phyloP scores from a whole-genome alignment of 2,888 invertebrate species.

The Meta bourneti region DNA sequence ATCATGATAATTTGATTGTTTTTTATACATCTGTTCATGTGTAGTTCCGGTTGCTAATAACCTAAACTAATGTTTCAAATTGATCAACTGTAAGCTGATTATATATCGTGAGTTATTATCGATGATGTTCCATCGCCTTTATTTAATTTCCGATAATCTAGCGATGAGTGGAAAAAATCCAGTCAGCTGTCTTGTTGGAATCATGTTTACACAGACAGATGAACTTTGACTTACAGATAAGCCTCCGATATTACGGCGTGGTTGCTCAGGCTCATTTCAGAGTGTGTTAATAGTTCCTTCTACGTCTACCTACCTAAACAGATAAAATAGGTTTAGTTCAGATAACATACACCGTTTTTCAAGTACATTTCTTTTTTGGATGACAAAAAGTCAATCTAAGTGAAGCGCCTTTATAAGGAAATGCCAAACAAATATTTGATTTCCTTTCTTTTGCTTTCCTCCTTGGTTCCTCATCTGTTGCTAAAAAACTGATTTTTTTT shows the following conservation, averaged over 20 bases:
- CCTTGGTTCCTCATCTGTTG: no score
- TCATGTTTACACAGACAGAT: constrained; percentile 62
- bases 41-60: no score
- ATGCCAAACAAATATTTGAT: not conserved
- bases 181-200: constrained; percentile 60
- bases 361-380: constrained; percentile 26
- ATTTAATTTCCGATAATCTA: constrained; percentile 30
- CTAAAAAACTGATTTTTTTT: no score
- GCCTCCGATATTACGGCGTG: constrained; percentile 5
- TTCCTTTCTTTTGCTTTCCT: not conserved
- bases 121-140: not conserved
- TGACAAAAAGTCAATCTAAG: not conserved
- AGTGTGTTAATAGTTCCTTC: constrained; percentile 41
- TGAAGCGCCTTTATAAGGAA: constrained; percentile 1
- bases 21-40: no score
- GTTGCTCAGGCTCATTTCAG: constrained; percentile 3
- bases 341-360: constrained; percentile 22
- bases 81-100: no score
- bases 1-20: no score
- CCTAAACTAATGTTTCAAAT: no score
- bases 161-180: constrained; percentile 25
- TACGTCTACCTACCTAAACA: constrained; percentile 32
- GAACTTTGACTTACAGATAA: constrained; percentile 65
- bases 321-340: constrained; percentile 47
- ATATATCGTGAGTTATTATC: not conserved